These are phyloP conservation scores for Cyprinella venusta DNA, from an alignment of 2,797 vertebrate genomes.

Conservation along the genomic window DNA sequence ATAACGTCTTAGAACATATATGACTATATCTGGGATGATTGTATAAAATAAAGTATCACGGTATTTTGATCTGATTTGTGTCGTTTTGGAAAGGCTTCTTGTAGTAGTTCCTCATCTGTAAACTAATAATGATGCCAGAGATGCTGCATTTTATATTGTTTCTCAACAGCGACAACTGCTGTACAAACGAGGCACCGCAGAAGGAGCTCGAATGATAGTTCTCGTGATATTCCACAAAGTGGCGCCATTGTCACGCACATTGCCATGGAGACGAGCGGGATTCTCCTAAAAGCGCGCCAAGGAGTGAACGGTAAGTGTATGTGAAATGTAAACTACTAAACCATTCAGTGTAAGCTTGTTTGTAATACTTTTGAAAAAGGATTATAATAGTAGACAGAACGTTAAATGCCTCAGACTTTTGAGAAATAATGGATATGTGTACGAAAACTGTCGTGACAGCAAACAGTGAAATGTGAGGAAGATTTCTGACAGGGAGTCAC, in stretches of 20 bases:
- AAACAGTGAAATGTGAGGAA: not conserved
- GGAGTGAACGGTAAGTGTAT: not conserved
- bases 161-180: constrained; percentile 16
- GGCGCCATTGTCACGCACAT: constrained; percentile 22
- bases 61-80: too few relatives aligned
- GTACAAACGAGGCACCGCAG: not conserved
- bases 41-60: too few relatives aligned
- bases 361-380: not conserved
- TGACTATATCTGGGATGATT: not conserved
- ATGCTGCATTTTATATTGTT: not conserved
- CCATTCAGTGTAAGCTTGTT: not conserved
- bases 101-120: not conserved
- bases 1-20: not conserved
- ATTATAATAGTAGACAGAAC: too few relatives aligned
- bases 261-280: not conserved
- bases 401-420: not conserved
- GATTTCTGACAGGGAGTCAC: not conserved
- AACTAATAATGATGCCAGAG: not conserved
- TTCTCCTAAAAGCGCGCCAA: not conserved
- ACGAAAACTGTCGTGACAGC: not conserved
- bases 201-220: not conserved
- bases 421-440: not conserved
- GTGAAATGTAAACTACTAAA: not conserved
- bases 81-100: not conserved
- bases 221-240: not conserved